Percentiles rank a stretch among this genome's conserved stretches.
Conservation (phyloP, 2,113 vertebrate species). For the Hippocampus guttulatus region DNA sequence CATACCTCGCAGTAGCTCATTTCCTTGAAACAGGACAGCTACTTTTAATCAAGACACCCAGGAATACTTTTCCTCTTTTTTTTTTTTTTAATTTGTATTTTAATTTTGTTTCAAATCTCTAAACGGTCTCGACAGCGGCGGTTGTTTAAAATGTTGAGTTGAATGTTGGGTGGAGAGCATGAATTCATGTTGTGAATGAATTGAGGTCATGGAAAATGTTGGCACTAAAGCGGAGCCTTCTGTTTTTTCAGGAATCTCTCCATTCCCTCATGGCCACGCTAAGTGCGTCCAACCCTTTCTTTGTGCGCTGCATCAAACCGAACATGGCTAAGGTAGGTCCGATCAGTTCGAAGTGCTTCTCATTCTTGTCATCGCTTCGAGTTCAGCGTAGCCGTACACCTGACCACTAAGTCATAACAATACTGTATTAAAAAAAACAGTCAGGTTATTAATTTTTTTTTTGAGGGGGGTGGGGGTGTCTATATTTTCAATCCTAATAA, state of each 20-base stretch:
- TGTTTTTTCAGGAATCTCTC: slow-evolving; percentile 81
- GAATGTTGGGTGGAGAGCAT: no score
- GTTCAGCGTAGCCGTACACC: slow-evolving; percentile 11
- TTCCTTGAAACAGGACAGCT: no score
- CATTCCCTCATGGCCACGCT: slow-evolving; percentile 89
- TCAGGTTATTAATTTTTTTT: neutral
- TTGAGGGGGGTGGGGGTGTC: neutral
- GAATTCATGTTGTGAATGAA: neutral
- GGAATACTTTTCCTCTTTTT: no score
- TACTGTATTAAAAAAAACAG: slow-evolving; percentile 14
- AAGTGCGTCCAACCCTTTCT: slow-evolving; percentile 87
- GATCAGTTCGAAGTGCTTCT: slow-evolving; percentile 51
- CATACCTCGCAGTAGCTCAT: no score
- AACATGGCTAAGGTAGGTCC: slow-evolving; percentile 84
- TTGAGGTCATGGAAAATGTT: neutral
- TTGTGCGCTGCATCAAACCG: slow-evolving; percentile 92
- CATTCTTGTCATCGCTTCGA: slow-evolving; percentile 32
- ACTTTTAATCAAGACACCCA: no score
- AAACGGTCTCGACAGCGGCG: no score
- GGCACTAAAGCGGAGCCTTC: neutral
- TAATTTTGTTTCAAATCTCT: no score
- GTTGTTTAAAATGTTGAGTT: no score
- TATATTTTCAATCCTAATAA: slow-evolving; percentile 20
- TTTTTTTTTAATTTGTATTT: no score
- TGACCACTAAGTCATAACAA: slow-evolving; percentile 12